Evolutionary conservation across 1,140 invertebrate genomes (phyloP).

Genomic region (Drosophila sp.): DNA sequence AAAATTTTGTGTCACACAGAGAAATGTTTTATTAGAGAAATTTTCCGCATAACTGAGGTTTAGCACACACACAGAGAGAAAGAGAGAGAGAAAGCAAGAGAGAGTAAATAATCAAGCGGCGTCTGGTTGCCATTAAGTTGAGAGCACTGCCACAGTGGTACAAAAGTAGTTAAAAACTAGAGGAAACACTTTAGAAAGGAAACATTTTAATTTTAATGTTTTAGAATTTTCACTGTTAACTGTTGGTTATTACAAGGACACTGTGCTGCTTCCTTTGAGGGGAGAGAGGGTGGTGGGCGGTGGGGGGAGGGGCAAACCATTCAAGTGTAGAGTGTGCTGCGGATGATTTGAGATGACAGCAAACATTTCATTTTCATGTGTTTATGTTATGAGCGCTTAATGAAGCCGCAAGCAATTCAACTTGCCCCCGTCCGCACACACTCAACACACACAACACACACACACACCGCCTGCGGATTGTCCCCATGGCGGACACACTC

Average conservation of each 20-base stretch:
- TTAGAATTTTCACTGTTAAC: neutral
- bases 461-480: neutral
- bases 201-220: neutral
- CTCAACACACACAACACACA: slow-evolving; percentile 40
- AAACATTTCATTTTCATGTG: slow-evolving; percentile 66
- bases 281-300: too few relatives aligned
- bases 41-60: slow-evolving; percentile 24
- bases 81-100: neutral
- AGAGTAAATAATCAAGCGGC: slow-evolving; percentile 1
- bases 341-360: slow-evolving; percentile 24
- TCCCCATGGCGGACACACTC: slow-evolving; percentile 13
- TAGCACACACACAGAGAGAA: neutral
- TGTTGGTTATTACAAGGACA: neutral
- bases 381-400: slow-evolving; percentile 71
- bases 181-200: neutral
- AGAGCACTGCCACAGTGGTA: neutral
- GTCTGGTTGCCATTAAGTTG: slow-evolving; percentile 4
- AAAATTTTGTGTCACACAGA: slow-evolving; percentile 30
- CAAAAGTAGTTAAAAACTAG: neutral
- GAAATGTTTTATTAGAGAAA: slow-evolving; percentile 56
- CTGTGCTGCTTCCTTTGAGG: neutral
- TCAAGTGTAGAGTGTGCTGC: slow-evolving; percentile 14
- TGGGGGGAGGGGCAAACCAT: neutral
- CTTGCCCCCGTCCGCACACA: slow-evolving; percentile 55
- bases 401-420: slow-evolving; percentile 74